These are phyloP conservation scores for Eustalomyia histrio DNA, from an alignment of 2,888 invertebrate genomes.

Conservation along the genomic window DNA sequence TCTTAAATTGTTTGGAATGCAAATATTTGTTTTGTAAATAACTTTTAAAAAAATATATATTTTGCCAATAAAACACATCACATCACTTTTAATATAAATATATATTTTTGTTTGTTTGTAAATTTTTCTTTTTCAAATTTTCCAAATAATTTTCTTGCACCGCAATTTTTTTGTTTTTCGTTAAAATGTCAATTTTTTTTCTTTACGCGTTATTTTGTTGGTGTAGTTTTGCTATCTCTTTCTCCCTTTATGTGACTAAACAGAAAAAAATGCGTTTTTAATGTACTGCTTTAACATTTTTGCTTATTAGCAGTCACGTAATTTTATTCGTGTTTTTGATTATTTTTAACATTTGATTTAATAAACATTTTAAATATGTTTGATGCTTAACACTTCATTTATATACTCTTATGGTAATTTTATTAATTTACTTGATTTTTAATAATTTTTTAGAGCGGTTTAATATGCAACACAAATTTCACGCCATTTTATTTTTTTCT, in stretches of 20 bases:
- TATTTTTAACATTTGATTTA: neutral
- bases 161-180: conserved; percentile 36
- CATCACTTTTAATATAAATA: neutral
- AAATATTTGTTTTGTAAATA: neutral
- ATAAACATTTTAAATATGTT: neutral
- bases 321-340: conserved; percentile 14
- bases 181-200: conserved; percentile 53
- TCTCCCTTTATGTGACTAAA: conserved; percentile 44
- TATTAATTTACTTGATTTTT: conserved; percentile 19
- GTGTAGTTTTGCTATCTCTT: conserved; percentile 56
- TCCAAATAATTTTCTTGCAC: conserved; percentile 35
- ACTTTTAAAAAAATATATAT: neutral
- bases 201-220: conserved; percentile 57
- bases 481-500: conserved; percentile 59
- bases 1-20: neutral
- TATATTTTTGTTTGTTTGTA: neutral
- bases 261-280: conserved; percentile 37
- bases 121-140: conserved; percentile 16
- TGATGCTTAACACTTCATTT: neutral
- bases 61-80: neutral
- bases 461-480: conserved; percentile 54
- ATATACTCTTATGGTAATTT: neutral
- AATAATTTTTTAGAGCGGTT: conserved; percentile 26
- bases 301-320: conserved; percentile 47
- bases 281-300: conserved; percentile 45